Base-by-base conservation (phyloP, 92 coral and sea anemone genomes). In the Heliopora coerulea region DNA sequence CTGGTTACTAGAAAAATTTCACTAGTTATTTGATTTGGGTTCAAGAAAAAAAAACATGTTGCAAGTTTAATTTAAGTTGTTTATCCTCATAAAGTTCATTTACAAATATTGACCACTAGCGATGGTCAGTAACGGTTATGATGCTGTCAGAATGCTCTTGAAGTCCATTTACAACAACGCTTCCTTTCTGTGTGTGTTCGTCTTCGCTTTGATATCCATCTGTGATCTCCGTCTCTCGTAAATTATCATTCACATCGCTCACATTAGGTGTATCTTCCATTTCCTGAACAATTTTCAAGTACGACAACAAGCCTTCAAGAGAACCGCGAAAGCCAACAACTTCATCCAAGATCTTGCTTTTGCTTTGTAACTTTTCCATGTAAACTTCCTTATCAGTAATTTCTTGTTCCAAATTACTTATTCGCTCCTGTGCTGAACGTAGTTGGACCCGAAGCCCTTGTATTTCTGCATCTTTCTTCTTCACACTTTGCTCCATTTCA, bases 391-490 rank as follows among this genome's bases (percentile, higher is more conserved):
- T 65, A 49, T 88, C 91, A 20, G 63, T 75, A 1, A 88, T 84
- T 63, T 88, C 96, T 52, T 68, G 82, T 14, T 74, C 88, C 20
- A 95, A 91, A 54, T 62, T 79, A 49, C 78, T 87, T 5, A 88
- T 82, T 46, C 73, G 60, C 21, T 77, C 78, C 23, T 88, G 80
- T 7, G 89, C 79, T 18, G 79, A 48, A 61, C 73, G 67, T 14
- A 88, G 79, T 56, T 84, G 69, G 20, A 54, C 65, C 74, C 70
- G 81, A 70, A 95, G 79, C 40, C 72, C 85, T 59, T 83, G 83
- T 9, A 95, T 86, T 72, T 95, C 88, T 32, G 91, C 91, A 73
- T 95, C 96, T 78, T 90, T 95, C 73, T 82, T 89, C 73, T 78
- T 72, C 77, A 95, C 59, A 10, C 88, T 79, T 81, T 95, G 91